Evolutionary conservation across 1,140 invertebrate genomes (phyloP), one percentile per base, ranked within the genome.

Genomic region (Calosoma granatense): DNA sequence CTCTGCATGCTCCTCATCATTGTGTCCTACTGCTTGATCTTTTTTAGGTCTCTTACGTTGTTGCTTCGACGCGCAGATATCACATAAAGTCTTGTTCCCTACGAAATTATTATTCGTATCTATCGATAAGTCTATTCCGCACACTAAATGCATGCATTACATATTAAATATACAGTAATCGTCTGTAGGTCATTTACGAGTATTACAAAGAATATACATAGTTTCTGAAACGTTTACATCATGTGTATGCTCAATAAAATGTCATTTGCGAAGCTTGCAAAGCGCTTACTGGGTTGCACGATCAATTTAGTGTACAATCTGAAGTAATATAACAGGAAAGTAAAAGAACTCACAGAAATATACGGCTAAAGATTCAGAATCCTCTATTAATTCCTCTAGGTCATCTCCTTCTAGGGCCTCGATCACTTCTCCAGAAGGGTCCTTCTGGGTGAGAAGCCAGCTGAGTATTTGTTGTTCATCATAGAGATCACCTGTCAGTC

Each of bases 381-480:
- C 83, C 63, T 90, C 81, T 59, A 95, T 90, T 17, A 93, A 68
- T 56, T 85, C 78, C 20, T 86, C 69, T n/a, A 96, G 74, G 61
- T 86, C 84, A 66, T 88, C 84, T 51, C 90, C 90, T 71, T 92
- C 89, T 12, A 92, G 73, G 62, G 87, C 88, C 76, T 94, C 92
- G 63, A 96, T 96, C 43, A 92, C 81, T 68, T 94, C 91, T 53
- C 88, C 88, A 39, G 88, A 85, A 53, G 90, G 88, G 75, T 94
- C 89, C 69, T 94, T 94, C 72, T 94, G 90, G 36, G 88, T 88
- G 60, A 94, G 71, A 20, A 96, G 73, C 93, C 93, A 96, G 69
- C 85, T 87, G 1, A 95, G 74, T 61, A 95, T 84, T 66, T 88
- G 85, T 61, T 92, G 84, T 74, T 94, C 91, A 69, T 93, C 88